Base-by-base conservation (phyloP, 1,140 invertebrate genomes). In the Ridgeia piscesae region DNA sequence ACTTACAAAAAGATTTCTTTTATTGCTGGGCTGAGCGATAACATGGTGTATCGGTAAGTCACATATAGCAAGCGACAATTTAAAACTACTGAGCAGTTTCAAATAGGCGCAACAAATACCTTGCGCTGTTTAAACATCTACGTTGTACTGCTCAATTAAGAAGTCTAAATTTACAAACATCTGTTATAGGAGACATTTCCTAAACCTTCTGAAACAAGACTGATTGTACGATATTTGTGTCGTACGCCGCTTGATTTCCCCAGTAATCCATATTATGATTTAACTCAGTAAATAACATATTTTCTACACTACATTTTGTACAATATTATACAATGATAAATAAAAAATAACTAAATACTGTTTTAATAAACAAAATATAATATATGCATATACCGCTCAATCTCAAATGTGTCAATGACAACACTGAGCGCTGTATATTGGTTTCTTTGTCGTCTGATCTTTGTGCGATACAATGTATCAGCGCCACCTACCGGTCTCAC, bases 301-400 rank as follows among this genome's bases (percentile, higher is more conserved):
- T 17, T 42, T 42, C 4, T 42, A 31, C 27, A 77, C n/a, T n/a
- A n/a, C n/a, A n/a, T n/a, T n/a, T n/a, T n/a, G n/a, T 17, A 77
- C 58, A 31, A 31, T 77, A 77, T 77, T 14, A 77, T 31, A 77
- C 58, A 77, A 77, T 77, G 27, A 77, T 77, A 31, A 77, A 77
- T 77, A 77, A 77, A 77, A 77, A 77, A 77, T 77, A 77, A 77
- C 58, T 77, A 77, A 77, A 77, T 77, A 77, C 58, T 77, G 58
- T 77, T 21, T 21, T 77, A 77, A 77, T 8, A 77, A 27, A 77
- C 58, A 77, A 77, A 17, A 17, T 77, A 77, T 27, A 17, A 17
- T 77, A 77, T 27, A 77, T 21, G 17, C 27, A 0, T 77, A 8
- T 14, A 31, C 17, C 58, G 58, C 2, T 77, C 58, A 31, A 77